These are phyloP conservation scores for Diabrotica undecimpunctata DNA, from an alignment of 1,140 invertebrate species.

Conservation along the genomic window DNA sequence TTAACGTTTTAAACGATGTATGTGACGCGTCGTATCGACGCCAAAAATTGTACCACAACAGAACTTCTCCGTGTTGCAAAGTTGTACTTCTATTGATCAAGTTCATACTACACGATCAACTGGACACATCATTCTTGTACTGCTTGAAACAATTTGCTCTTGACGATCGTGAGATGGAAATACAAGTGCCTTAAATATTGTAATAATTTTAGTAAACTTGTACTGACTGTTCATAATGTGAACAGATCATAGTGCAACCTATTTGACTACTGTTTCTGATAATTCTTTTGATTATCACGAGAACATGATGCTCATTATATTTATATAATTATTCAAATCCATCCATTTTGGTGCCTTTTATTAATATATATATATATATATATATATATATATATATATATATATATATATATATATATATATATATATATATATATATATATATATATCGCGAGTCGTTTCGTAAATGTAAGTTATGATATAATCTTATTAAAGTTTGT, in stretches of 20 bases:
- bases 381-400: constrained; percentile 14
- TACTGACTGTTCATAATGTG: not conserved
- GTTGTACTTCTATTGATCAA: too few relatives aligned
- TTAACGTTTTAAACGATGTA: too few relatives aligned
- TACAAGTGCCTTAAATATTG: too few relatives aligned
- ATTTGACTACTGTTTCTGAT: constrained; percentile 10
- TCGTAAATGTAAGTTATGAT: constrained; percentile 7
- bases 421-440: constrained; percentile 17
- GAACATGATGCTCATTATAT: constrained; percentile 18
- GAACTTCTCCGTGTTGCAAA: too few relatives aligned
- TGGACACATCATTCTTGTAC: too few relatives aligned
- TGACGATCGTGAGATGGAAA: too few relatives aligned
- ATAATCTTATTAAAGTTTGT: not conserved
- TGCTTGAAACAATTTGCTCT: too few relatives aligned
- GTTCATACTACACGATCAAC: too few relatives aligned
- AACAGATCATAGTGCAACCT: constrained; percentile 3
- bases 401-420: constrained; percentile 13
- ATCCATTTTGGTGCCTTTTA: constrained; percentile 22
- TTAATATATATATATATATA: constrained; percentile 20
- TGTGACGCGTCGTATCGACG: too few relatives aligned
- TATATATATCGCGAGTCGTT: constrained; percentile 12
- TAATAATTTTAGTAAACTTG: not conserved
- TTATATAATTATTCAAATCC: constrained; percentile 15
- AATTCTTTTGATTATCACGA: constrained; percentile 9
- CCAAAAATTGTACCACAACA: too few relatives aligned